Evolutionary conservation across 2,113 vertebrate species (phyloP).

Genomic region (Meles meles): DNA sequence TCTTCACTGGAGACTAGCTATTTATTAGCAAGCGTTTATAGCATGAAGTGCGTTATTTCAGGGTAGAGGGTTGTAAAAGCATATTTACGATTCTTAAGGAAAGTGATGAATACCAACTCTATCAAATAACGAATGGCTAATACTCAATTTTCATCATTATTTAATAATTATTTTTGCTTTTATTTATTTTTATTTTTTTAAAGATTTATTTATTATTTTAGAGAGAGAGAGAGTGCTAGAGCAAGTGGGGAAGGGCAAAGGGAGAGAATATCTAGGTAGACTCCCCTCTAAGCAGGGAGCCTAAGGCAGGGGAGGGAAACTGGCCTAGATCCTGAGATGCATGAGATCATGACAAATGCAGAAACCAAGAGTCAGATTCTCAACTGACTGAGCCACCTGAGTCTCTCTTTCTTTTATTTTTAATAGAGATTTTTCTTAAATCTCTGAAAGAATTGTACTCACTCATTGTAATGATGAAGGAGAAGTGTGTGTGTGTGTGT

Average conservation of each 20-base stretch:
- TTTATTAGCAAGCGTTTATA: not conserved
- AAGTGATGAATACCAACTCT: not conserved
- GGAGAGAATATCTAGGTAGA: not conserved
- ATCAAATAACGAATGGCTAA: not conserved
- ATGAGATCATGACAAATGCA: not conserved
- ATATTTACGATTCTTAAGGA: not conserved
- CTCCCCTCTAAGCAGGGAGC: not conserved
- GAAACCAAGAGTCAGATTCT: not conserved
- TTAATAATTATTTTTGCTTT: not conserved
- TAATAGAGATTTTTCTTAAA: not conserved
- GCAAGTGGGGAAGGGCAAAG: not conserved
- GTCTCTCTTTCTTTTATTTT: not conserved
- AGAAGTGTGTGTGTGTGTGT: not conserved
- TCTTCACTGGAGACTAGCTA: not conserved
- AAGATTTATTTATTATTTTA: not conserved
- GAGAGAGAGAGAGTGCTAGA: not conserved
- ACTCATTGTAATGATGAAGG: not conserved
- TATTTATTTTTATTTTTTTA: not conserved
- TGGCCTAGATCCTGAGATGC: not conserved
- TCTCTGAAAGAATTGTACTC: not conserved
- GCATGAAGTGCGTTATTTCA: not conserved
- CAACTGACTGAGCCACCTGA: not conserved
- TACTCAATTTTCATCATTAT: not conserved
- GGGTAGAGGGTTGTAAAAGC: not conserved
- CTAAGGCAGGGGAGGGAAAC: not conserved